These are phyloP conservation scores for Coracias cyanogaster DNA, from an alignment of 2,797 vertebrate genomes.

Conservation along the genomic window DNA sequence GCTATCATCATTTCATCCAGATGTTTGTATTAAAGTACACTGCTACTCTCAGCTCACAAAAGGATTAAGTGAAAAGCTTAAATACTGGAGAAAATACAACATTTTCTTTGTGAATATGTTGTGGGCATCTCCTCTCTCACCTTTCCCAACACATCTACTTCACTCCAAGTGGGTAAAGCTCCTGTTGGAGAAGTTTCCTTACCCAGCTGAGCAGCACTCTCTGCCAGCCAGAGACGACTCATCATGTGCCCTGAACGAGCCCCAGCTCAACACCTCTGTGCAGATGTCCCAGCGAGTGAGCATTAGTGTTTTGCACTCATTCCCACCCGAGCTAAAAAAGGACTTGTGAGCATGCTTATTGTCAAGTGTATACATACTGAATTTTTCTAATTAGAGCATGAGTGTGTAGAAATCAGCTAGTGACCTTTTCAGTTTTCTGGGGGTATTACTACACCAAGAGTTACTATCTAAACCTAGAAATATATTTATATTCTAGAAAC, in stretches of 20 bases:
- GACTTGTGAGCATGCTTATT: background rate
- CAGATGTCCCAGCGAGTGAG: background rate
- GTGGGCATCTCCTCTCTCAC: accelerated
- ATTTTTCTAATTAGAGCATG: background rate
- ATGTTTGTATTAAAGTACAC: background rate
- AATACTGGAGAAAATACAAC: background rate
- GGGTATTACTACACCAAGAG: background rate
- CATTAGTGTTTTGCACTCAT: background rate
- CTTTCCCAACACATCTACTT: background rate
- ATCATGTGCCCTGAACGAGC: background rate
- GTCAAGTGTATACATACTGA: background rate
- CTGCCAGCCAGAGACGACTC: background rate
- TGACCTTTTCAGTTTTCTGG: background rate
- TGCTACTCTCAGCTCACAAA: background rate
- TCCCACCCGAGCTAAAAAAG: background rate
- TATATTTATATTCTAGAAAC: background rate
- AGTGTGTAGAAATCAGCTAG: background rate
- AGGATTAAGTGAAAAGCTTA: background rate
- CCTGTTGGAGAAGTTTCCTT: background rate
- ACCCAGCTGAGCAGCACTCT: background rate
- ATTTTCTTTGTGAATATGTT: background rate
- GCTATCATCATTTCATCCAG: background rate
- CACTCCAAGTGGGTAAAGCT: accelerated
- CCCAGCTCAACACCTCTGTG: background rate
- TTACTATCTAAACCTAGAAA: background rate